Base-by-base conservation (phyloP, 2,797 vertebrate species). In the Squalus acanthias region DNA sequence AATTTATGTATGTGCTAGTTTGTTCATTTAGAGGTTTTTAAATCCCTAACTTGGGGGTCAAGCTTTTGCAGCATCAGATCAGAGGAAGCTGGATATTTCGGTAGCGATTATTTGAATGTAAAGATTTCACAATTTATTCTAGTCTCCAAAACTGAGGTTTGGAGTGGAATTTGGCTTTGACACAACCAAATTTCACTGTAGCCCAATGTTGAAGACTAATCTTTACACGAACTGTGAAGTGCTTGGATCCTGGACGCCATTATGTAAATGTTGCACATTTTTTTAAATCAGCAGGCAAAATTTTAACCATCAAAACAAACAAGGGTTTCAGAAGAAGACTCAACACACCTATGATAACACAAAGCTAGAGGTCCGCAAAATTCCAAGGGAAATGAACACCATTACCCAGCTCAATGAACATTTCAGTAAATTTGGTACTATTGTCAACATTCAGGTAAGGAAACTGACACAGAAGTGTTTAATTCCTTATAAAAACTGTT, bases 371-470 rank as follows among this genome's bases (percentile, higher is more conserved):
- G 99, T 99, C 96, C 98, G 99, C 96, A 99, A 98, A 98, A 99
- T 99, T 97, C 99, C 99, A 1, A 98, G 98, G 7, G 99, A 99
- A 17, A 82, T 99, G 95, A 99, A 99, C 97, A 99, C 99, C 97
- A 99, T 99, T 97, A 99, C 99, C 79, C 99, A 99, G 97, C 98
- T 99, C 97, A 99, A 99, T 0, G 99, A 99, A 97, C 99, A 99
- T 97, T 99, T 99, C 98, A 99, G 99, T 98, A 99, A 99, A 97
- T 99, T 99, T 97, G 99, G 99, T 97, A 99, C 98, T 93, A 99
- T 99, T 96, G 99, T 99, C 96, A 99, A 99, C 96, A 99, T 99
- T 96, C 99, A 99, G 99, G 99, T 99, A 98, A 97, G 96, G 74
- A 0, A 20, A 76, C 15, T 57, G 70, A 15, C 0, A 9, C 7